Evolutionary conservation across 2,888 invertebrate species (phyloP), one percentile per base, ranked within the genome.

Genomic region (Teleogryllus oceanicus): DNA sequence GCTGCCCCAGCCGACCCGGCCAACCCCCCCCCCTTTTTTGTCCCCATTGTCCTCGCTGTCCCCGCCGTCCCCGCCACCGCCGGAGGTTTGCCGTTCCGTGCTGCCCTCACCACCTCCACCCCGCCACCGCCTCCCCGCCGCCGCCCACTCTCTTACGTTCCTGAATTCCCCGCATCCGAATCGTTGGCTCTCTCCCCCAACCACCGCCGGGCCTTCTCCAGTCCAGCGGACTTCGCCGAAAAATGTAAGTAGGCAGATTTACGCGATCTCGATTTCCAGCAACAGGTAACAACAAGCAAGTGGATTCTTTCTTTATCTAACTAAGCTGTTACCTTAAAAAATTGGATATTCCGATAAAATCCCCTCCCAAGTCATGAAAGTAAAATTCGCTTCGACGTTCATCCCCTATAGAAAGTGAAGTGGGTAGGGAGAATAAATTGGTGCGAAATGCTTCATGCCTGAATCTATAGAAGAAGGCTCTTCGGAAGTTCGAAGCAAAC

Each of bases 211-310:
- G 37, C 37, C 37, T 62, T 62, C 62, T 62, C 62, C n/a, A 4
- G 5, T 62, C 62, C 12, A 12, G 62, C 62, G 8, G n/a, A n/a
- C 62, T 62, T 62, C 62, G 16, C 0, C 13, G 62, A 62, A 62
- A 62, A 62, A 62, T 62, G 62, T 62, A 62, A 62, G 62, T 62
- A 62, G 62, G 8, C n/a, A n/a, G 62, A 62, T 16, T 62, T 62
- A 62, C 62, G 62, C 13, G 62, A 18, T 13, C 62, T 18, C 62
- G 62, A 62, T 62, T 18, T 62, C n/a, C 16, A 62, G 62, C 62
- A 62, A 62, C 62, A 62, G 62, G 62, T 62, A 62, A 62, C 13
- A 62, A 62, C 62, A 62, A 62, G 62, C 62, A 62, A 37, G 37
- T 37, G 37, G 37, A 37, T 37, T 37, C 37, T 37, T 37, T 37